Evolutionary conservation across 2,888 invertebrate species (phyloP).

Genomic region (Andrena flavipes): DNA sequence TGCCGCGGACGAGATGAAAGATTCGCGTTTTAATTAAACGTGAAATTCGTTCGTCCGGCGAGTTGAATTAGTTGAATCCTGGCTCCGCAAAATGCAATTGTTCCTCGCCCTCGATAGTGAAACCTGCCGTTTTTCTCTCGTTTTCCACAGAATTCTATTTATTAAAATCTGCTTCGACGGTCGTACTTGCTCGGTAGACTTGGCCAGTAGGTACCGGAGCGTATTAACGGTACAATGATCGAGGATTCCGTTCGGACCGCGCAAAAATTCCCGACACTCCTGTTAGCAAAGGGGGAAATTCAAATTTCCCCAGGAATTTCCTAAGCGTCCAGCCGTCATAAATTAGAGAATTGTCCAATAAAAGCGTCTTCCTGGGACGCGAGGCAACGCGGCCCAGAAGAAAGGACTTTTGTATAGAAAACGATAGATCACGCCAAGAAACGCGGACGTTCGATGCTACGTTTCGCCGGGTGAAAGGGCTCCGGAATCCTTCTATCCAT

Average conservation of each 20-base stretch:
- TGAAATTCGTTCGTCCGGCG: conserved; percentile 7
- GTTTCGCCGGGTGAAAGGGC: conserved; percentile 17
- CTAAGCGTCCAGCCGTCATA: not conserved
- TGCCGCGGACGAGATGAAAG: conserved; percentile 38
- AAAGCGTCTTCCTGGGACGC: not conserved
- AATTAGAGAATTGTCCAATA: conserved; percentile 25
- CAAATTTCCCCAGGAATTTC: conserved; percentile 5
- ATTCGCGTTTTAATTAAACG: conserved; percentile 48
- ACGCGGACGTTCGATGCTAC: conserved; percentile 18
- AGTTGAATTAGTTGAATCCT: not conserved
- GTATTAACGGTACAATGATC: not conserved
- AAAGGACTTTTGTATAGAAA: conserved; percentile 20
- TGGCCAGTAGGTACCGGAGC: not conserved
- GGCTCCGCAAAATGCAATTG: not conserved
- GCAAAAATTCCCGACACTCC: not conserved
- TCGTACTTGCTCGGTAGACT: not conserved
- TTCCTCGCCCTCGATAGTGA: not conserved
- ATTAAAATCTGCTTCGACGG: no score
- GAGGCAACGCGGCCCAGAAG: not conserved
- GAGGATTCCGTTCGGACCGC: not conserved
- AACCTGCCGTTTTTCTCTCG: not conserved
- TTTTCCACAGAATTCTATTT: no score
- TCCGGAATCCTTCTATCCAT: conserved; percentile 16
- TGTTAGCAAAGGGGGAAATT: not conserved
- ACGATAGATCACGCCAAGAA: conserved; percentile 29